Conservation (phyloP, 2,888 invertebrate species). For the Acanthosepion esculentum region DNA sequence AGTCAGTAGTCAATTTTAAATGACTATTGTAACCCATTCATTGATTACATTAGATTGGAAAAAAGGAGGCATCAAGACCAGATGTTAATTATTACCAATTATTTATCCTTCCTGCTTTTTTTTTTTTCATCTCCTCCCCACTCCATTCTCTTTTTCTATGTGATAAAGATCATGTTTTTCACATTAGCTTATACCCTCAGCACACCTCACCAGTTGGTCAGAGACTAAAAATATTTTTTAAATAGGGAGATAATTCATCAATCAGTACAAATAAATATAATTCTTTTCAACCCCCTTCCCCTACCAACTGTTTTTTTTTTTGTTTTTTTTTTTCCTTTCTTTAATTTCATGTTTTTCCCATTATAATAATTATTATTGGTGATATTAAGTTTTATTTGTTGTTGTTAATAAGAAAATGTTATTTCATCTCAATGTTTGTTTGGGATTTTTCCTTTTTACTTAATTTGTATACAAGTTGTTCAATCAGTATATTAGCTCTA, state of each 20-base stretch:
- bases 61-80: background rate
- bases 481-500: no score
- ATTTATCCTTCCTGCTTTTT: background rate
- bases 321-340: background rate
- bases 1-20: background rate
- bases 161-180: slow-evolving; percentile 7
- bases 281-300: background rate
- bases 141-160: background rate
- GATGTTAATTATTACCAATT: background rate
- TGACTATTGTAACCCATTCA: background rate
- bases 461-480: no score
- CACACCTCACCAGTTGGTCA: background rate
- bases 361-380: background rate
- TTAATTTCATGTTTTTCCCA: background rate
- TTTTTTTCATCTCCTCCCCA: background rate
- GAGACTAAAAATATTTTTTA: background rate
- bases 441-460: no score
- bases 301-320: background rate
- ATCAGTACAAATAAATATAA: background rate
- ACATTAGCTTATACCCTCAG: background rate
- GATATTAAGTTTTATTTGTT: background rate
- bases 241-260: background rate
- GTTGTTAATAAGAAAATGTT: slow-evolving; percentile 24
- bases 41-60: background rate
- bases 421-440: background rate